A percentile compares a stretch with the other conserved stretches of the same genome.
Evolutionary conservation across 2,888 invertebrate genomes (phyloP).

Genomic region (Diarsia mendica): DNA sequence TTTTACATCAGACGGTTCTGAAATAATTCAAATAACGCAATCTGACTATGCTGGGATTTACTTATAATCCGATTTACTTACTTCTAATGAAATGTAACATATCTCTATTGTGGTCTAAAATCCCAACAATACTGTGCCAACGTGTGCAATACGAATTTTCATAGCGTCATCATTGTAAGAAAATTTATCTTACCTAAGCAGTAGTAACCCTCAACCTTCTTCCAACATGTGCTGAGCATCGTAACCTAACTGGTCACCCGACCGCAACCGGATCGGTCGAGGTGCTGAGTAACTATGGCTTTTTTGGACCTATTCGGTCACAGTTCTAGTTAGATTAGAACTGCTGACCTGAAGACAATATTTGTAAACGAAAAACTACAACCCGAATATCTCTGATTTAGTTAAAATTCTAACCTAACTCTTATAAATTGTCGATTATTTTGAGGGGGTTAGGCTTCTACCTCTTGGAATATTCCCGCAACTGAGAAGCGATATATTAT

Average conservation of each 20-base stretch:
- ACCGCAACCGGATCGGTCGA: slow-evolving; percentile 9
- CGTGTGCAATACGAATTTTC: not conserved
- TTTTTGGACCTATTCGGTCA: not conserved
- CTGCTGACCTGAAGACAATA: not conserved
- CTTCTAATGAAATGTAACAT: not conserved
- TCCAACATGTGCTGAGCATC: not conserved
- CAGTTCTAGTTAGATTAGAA: not conserved
- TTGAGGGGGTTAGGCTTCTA: not conserved
- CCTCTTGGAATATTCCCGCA: not conserved
- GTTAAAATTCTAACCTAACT: not conserved
- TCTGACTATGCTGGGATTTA: not conserved
- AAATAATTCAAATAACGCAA: too few relatives aligned
- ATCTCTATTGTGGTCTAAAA: not conserved
- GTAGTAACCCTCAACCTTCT: not conserved
- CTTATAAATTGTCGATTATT: too few relatives aligned
- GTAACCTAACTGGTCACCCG: slow-evolving; percentile 8
- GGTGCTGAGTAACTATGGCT: not conserved
- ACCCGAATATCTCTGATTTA: not conserved
- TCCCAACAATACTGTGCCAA: too few relatives aligned
- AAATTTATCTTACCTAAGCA: not conserved
- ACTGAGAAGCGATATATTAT: not conserved
- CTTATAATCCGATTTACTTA: not conserved
- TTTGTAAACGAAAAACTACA: not conserved
- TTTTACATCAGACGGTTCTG: not conserved
- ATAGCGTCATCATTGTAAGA: not conserved